Conservation (phyloP, 30 jellyfish, hydroid and myxozoan species). For the Nemopilema nomurai region DNA sequence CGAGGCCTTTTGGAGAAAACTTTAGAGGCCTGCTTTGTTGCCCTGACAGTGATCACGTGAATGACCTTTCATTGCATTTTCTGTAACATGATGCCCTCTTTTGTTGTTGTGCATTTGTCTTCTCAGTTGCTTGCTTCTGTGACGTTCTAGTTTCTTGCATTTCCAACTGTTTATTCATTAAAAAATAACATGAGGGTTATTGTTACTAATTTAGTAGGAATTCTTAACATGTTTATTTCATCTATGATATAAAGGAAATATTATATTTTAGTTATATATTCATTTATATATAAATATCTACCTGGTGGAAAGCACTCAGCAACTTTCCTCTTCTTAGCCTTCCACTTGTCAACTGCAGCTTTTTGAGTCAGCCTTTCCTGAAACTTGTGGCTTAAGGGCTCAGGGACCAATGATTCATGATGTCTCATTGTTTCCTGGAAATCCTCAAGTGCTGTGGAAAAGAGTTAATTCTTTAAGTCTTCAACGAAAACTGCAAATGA, state of each 20-base stretch:
- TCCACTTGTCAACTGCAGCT: constrained; percentile 11
- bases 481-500: too few relatives aligned
- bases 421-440: background rate
- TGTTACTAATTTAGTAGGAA: background rate
- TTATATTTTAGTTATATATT: background rate
- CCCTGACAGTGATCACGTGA: background rate
- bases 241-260: background rate
- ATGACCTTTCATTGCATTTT: background rate
- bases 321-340: background rate
- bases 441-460: background rate
- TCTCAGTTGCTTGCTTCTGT: background rate
- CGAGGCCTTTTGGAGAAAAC: background rate
- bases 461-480: background rate
- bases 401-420: constrained; percentile 4
- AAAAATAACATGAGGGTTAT: background rate
- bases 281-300: background rate
- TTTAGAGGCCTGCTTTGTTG: background rate
- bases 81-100: background rate
- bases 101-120: background rate
- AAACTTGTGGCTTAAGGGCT: constrained; percentile 4
- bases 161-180: background rate
- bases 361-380: background rate
- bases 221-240: background rate
- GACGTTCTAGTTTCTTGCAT: background rate
- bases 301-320: background rate